Evolutionary conservation across 2,797 vertebrate genomes (phyloP).

Genomic region (Sebastes nivosus): DNA sequence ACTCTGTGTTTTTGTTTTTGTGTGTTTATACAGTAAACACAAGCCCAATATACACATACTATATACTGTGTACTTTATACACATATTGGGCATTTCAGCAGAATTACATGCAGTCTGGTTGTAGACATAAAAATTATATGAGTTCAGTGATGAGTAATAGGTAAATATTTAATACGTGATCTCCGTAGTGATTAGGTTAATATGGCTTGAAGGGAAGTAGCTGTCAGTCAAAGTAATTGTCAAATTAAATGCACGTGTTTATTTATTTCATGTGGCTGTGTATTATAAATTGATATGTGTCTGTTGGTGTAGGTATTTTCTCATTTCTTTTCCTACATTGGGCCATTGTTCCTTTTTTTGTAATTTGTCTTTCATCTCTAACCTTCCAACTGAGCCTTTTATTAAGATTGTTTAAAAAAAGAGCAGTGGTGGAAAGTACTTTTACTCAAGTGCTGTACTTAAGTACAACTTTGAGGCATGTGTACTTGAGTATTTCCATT

Average conservation of each 20-base stretch:
- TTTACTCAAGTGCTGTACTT: no score
- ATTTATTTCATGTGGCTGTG: not conserved
- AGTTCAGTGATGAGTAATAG: conserved; percentile 9
- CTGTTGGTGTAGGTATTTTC: not conserved
- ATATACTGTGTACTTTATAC: not conserved
- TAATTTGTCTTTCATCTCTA: not conserved
- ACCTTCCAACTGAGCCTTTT: not conserved
- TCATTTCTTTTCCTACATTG: not conserved
- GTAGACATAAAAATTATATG: not conserved
- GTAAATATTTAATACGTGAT: not conserved
- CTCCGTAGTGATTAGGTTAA: conserved; percentile 7
- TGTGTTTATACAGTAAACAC: not conserved
- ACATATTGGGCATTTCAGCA: not conserved
- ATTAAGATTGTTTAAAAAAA: no score
- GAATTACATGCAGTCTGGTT: not conserved
- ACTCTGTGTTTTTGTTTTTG: not conserved
- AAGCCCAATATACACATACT: not conserved
- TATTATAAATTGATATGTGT: not conserved
- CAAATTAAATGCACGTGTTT: not conserved
- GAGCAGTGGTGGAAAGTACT: no score
- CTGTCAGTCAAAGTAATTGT: not conserved
- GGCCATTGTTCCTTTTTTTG: not conserved
- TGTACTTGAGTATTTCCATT: no score
- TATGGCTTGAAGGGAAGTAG: not conserved
- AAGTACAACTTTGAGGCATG: no score